phyloP scores from a whole-genome alignment of 2,113 vertebrate species.

The Nasalis larvatus region DNA sequence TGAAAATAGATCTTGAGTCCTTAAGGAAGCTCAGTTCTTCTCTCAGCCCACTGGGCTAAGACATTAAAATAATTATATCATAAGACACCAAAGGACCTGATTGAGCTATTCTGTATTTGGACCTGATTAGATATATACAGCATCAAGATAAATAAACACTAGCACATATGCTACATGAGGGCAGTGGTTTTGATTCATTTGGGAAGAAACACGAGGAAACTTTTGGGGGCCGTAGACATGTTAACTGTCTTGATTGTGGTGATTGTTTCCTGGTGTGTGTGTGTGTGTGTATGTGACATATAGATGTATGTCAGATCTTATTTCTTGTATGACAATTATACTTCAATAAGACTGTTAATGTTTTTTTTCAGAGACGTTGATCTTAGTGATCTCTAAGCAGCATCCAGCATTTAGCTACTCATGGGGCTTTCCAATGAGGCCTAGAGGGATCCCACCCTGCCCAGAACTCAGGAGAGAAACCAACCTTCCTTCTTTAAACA shows the following conservation, averaged over 20 bases:
- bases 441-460: background rate
- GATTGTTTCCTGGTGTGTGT: background rate
- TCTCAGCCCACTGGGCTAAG: background rate
- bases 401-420: background rate
- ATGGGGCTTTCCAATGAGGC: background rate
- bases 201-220: background rate
- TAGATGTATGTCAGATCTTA: background rate
- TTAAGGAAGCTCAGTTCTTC: background rate
- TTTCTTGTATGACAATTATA: background rate
- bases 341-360: background rate
- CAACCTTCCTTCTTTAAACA: background rate
- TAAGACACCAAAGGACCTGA: background rate
- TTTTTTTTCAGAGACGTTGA: background rate
- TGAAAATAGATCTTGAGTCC: background rate
- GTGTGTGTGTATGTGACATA: background rate
- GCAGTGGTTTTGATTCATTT: background rate
- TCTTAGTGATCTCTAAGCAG: background rate
- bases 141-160: background rate
- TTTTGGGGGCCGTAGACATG: background rate
- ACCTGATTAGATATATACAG: background rate
- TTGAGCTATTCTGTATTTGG: background rate
- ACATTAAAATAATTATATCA: background rate
- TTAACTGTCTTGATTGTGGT: background rate
- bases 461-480: background rate
- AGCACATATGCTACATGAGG: background rate